These are phyloP conservation scores for Hippasteria phrygiana DNA, from an alignment of 53 echinoderm and acorn worm species.

Conservation along the genomic window DNA sequence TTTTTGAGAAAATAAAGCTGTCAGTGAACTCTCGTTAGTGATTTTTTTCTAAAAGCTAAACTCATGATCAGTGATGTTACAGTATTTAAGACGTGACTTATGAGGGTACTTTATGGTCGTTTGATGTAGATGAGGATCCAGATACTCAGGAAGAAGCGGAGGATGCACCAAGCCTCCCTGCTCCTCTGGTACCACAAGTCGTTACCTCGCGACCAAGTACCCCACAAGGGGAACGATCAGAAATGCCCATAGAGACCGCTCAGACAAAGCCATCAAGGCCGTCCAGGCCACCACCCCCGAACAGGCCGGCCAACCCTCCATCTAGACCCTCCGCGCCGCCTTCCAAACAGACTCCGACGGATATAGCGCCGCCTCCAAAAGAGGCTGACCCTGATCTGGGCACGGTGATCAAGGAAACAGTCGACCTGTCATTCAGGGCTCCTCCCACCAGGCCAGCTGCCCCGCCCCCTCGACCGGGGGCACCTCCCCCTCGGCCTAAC, in stretches of 20 bases:
- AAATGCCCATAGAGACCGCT: neutral
- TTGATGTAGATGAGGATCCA: slow-evolving; percentile 70
- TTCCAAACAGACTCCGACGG: slow-evolving; percentile 24
- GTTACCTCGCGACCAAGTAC: slow-evolving; percentile 63
- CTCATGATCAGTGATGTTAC: too few relatives aligned
- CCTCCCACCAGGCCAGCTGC: slow-evolving; percentile 12
- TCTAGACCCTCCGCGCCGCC: slow-evolving; percentile 61
- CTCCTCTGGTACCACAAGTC: slow-evolving; percentile 67
- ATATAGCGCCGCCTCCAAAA: neutral
- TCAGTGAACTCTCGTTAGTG: too few relatives aligned
- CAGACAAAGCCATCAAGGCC: slow-evolving; percentile 40
- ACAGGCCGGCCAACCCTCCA: slow-evolving; percentile 65
- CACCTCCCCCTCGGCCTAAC: slow-evolving; percentile 76
- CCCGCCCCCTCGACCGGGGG: slow-evolving; percentile 74
- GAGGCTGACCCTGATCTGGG: neutral
- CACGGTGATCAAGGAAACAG: slow-evolving; percentile 5
- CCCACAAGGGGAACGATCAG: slow-evolving; percentile 5
- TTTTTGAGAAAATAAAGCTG: neutral
- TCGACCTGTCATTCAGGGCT: neutral
- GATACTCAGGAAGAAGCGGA: slow-evolving; percentile 46
- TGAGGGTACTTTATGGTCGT: neutral
- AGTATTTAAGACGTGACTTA: too few relatives aligned
- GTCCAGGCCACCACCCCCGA: slow-evolving; percentile 76
- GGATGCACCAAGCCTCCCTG: slow-evolving; percentile 58
- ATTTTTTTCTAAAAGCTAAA: neutral